A percentile compares a stretch with the other conserved stretches of the same genome.
phyloP scores from a whole-genome alignment of 2,113 vertebrate genomes.

The Danio rerio region DNA sequence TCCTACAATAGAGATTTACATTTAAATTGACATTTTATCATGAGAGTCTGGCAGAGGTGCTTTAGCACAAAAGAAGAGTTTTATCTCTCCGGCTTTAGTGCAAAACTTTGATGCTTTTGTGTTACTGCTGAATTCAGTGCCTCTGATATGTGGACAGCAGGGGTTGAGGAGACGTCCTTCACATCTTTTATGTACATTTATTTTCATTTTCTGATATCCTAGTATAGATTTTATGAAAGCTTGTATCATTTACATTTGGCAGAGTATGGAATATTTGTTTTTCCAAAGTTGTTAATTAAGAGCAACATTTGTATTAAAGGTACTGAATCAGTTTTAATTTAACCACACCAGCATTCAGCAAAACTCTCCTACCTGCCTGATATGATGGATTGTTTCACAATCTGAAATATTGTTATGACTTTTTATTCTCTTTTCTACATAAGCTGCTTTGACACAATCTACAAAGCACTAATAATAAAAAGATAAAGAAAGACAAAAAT shows the following conservation, averaged over 20 bases:
- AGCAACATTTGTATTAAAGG: too few relatives aligned
- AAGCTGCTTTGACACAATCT: too few relatives aligned
- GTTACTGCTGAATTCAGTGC: background rate
- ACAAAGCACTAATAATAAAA: too few relatives aligned
- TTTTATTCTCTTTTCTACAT: too few relatives aligned
- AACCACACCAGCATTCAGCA: too few relatives aligned
- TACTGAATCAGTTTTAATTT: too few relatives aligned
- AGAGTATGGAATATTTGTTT: background rate
- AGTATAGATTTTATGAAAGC: background rate
- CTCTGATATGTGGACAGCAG: background rate
- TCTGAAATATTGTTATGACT: too few relatives aligned
- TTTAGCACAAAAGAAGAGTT: constrained; percentile 60
- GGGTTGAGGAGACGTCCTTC: background rate
- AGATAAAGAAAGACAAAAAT: too few relatives aligned
- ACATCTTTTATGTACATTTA: background rate
- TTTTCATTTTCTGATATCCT: background rate
- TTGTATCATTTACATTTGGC: background rate
- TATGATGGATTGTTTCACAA: too few relatives aligned
- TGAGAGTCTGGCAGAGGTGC: constrained; percentile 32
- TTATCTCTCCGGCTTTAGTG: background rate
- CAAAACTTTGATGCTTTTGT: background rate
- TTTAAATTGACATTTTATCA: constrained; percentile 28
- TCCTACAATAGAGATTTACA: constrained; percentile 30
- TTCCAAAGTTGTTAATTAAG: too few relatives aligned
- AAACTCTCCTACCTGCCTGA: too few relatives aligned